Evolutionary conservation across 1,140 invertebrate species (phyloP).

Genomic region (Halictus rubicundus): DNA sequence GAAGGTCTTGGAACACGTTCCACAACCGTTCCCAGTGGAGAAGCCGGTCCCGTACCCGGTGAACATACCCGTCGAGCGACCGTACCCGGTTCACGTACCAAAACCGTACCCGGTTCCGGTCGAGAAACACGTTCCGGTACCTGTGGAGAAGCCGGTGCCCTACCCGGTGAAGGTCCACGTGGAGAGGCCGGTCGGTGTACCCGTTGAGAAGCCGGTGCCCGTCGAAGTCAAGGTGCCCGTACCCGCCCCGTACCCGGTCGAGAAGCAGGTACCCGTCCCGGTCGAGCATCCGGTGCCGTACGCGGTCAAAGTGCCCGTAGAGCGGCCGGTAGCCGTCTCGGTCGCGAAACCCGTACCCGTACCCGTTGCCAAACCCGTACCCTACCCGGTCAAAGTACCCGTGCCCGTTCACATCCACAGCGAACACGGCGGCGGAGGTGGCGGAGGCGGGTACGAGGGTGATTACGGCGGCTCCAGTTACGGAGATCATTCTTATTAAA

Average conservation of each 20-base stretch:
- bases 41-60: conserved; percentile 73
- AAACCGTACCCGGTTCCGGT: conserved; percentile 80
- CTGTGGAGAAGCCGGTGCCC: conserved; percentile 69
- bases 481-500: conserved; percentile 51
- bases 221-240: conserved; percentile 82
- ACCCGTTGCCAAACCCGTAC: conserved; percentile 81
- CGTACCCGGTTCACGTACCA: conserved; percentile 75
- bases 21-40: conserved; percentile 73
- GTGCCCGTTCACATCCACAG: conserved; percentile 78
- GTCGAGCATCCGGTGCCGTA: conserved; percentile 88
- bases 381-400: conserved; percentile 78
- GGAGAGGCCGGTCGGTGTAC: conserved; percentile 74
- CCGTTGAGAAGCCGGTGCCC: conserved; percentile 82
- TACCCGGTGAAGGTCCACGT: conserved; percentile 79
- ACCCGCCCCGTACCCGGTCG: conserved; percentile 78
- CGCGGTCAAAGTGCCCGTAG: conserved; percentile 86
- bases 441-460: conserved; percentile 44
- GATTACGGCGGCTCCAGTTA: conserved; percentile 47
- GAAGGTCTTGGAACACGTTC: conserved; percentile 77
- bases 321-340: conserved; percentile 75
- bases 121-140: conserved; percentile 74
- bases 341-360: conserved; percentile 76
- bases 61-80: conserved; percentile 70
- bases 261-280: conserved; percentile 84
- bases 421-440: conserved; percentile 34